Percentiles rank a stretch among this genome's conserved stretches.
These are phyloP conservation scores for Leptinotarsa defecta DNA, from an alignment of 1,140 invertebrate species.

Conservation along the genomic window DNA sequence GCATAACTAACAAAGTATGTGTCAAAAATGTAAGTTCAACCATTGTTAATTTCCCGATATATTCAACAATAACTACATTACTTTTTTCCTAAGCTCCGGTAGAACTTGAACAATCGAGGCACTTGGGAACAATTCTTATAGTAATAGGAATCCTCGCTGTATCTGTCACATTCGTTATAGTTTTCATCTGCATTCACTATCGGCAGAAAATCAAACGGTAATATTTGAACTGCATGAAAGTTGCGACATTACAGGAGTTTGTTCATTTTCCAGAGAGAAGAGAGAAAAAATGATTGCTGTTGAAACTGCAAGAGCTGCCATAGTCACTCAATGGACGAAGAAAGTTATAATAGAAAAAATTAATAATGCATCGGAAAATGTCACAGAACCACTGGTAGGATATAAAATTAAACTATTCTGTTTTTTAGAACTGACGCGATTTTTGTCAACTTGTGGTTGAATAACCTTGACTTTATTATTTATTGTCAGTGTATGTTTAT, in stretches of 20 bases:
- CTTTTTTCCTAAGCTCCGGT: not conserved
- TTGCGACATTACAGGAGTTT: not conserved
- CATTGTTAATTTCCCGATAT: not conserved
- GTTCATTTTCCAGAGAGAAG: conserved; percentile 62
- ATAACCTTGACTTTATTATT: too few species aligned
- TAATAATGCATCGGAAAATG: conserved; percentile 61
- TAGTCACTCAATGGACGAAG: conserved; percentile 84
- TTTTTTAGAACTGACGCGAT: too few species aligned
- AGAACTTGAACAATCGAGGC: conserved; percentile 24
- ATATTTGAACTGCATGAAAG: not conserved
- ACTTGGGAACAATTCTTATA: conserved; percentile 21
- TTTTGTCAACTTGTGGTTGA: too few species aligned
- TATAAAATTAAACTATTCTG: conserved; percentile 37
- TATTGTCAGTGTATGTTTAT: too few species aligned
- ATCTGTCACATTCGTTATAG: conserved; percentile 32
- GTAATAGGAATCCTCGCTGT: conserved; percentile 29
- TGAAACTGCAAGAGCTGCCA: conserved; percentile 73
- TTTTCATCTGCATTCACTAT: conserved; percentile 39
- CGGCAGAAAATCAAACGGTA: conserved; percentile 42
- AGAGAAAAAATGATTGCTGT: conserved; percentile 77
- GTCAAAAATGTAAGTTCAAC: too few species aligned
- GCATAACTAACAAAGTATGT: too few species aligned
- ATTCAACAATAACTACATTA: not conserved
- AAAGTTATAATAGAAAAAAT: conserved; percentile 86
- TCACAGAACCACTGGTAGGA: conserved; percentile 67